phyloP scores from a whole-genome alignment of 2,113 vertebrate species.

The Cynoglossus semilaevis region DNA sequence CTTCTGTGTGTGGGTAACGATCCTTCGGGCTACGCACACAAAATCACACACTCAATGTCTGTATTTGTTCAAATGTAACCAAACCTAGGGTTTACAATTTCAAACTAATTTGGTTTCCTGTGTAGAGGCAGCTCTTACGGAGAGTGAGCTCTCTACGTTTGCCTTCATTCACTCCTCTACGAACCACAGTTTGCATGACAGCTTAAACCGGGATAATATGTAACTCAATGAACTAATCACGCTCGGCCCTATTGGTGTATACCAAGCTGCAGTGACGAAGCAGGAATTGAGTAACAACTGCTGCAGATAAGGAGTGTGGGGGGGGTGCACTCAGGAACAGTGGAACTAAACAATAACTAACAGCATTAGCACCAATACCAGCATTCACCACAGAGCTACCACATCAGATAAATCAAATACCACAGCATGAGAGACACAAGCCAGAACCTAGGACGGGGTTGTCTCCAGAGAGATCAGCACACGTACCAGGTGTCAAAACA shows the following conservation, averaged over 20 bases:
- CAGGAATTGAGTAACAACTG: slow-evolving; percentile 47
- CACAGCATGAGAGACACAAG: neutral
- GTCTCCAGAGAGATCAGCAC: neutral
- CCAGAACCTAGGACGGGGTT: neutral
- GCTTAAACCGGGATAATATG: slow-evolving; percentile 25
- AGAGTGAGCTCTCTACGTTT: slow-evolving; percentile 16
- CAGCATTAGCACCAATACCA: neutral
- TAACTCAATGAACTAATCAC: slow-evolving; percentile 42
- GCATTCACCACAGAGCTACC: neutral
- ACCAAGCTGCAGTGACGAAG: slow-evolving; percentile 32
- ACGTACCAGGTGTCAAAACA: neutral
- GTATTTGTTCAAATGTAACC: slow-evolving; percentile 21
- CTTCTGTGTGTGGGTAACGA: slow-evolving; percentile 18
- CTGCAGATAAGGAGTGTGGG: slow-evolving; percentile 13
- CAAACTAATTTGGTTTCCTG: slow-evolving; percentile 20
- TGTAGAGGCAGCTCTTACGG: slow-evolving; percentile 21
- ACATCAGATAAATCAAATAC: neutral
- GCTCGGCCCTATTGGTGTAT: slow-evolving; percentile 10
- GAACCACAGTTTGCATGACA: slow-evolving; percentile 11
- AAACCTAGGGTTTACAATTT: slow-evolving; percentile 44
- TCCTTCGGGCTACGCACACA: slow-evolving; percentile 4
- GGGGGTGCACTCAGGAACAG: slow-evolving; percentile 10
- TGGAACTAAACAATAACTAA: too few relatives aligned
- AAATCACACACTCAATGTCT: neutral
- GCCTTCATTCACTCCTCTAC: slow-evolving; percentile 9